phyloP scores from a whole-genome alignment of 1,140 invertebrate species.

The Macrocentrus cingulum region DNA sequence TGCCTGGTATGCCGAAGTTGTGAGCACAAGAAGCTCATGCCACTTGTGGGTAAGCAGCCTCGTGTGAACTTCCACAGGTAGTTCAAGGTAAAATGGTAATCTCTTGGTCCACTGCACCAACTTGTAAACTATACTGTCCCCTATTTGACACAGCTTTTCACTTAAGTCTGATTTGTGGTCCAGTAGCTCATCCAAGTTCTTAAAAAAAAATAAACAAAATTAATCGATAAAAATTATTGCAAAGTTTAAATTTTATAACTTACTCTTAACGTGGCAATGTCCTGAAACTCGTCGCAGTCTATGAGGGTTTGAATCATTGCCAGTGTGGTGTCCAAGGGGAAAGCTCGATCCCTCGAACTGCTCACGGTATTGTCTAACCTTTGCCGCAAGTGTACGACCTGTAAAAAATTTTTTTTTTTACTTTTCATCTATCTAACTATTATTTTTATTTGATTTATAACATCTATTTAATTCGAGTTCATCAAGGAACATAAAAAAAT shows the following conservation, averaged over 20 bases:
- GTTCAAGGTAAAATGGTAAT: conserved; percentile 93
- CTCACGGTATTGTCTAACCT: conserved; percentile 83
- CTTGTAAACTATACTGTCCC: conserved; percentile 94
- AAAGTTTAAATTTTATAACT: conserved; percentile 15
- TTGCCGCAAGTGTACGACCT: conserved; percentile 84
- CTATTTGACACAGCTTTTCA: conserved; percentile 91
- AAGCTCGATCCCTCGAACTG: conserved; percentile 79
- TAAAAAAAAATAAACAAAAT: conserved; percentile 9
- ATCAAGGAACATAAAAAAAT: too few relatives aligned
- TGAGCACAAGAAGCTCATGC: conserved; percentile 93
- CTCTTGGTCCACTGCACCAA: conserved; percentile 98
- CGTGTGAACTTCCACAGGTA: conserved; percentile 92
- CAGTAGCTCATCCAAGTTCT: conserved; percentile 83
- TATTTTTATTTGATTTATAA: too few relatives aligned
- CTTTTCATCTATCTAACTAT: too few relatives aligned
- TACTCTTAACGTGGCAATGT: conserved; percentile 82
- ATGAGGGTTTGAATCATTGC: conserved; percentile 88
- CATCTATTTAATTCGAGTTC: too few relatives aligned
- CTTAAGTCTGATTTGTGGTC: conserved; percentile 89
- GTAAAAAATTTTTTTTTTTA: conserved; percentile 2
- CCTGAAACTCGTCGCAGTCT: conserved; percentile 94
- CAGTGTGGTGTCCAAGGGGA: conserved; percentile 77
- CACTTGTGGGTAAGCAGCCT: conserved; percentile 95
- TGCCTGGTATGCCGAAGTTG: conserved; percentile 90
- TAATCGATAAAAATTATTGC: background rate